Evolutionary conservation across 1,140 invertebrate genomes (phyloP), one percentile per base, ranked within the genome.

Genomic region (Eufriesea mexicana): DNA sequence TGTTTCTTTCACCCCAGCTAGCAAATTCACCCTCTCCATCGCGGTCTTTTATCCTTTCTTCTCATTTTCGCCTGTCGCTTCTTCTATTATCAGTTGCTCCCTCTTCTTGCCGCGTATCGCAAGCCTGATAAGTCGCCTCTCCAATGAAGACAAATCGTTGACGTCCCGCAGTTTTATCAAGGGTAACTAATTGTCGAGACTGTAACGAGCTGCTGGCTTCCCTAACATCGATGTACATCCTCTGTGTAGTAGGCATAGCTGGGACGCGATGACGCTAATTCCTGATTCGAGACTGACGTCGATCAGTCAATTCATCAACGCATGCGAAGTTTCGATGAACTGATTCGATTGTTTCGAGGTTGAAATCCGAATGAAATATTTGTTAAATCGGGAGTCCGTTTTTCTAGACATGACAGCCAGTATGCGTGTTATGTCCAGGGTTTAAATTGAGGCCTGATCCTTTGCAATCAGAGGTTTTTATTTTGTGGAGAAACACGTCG

Each of bases 71-170:
- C 47, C 59, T 28, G 35, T 68, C 66, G 45, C 57, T 25, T 45
- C 23, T 64, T 45, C 23, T 57, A 71, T 49, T 23, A 49, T 79
- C 85, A 64, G 18, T 16, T n/a, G 42, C 42, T 23, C 57, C 16
- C 49, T 70, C 59, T 55, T 79, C 68, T 23, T 20, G 23, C 25
- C n/a, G 42, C 72, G 77, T 76, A 59, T 61, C 80, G 10, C 62
- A 42, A n/a, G 7, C 42, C 61, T 66, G 86, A 90, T 91, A 93
- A 92, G 90, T 92, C 90, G 81, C 82, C 87, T 86, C 82, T 77
- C 73, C 87, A 92, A 92, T 92, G 91, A 91, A 93, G 92, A 93
- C 91, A 92, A 92, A 93, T 92, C 86, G 91, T 89, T 72, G 75
- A 75, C 79, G 82, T 87, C 76, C 76, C 87, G 61, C 88, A 87